Evolutionary conservation across 2,797 vertebrate species (phyloP).

Genomic region (Molossus molossus): DNA sequence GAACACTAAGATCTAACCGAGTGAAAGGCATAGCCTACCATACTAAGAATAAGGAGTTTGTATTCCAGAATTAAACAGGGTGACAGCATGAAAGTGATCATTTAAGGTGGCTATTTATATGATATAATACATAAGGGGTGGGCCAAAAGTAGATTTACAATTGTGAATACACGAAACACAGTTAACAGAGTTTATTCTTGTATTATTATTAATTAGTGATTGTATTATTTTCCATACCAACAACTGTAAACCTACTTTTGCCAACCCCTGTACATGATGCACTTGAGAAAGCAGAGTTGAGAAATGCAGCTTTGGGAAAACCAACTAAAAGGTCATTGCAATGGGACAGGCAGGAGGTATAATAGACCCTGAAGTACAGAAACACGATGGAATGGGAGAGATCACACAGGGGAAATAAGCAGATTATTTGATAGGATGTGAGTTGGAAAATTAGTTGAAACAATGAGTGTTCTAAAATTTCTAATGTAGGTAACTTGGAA

Average conservation of each 20-base stretch:
- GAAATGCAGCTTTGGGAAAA: background rate
- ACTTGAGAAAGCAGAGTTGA: background rate
- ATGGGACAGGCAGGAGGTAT: background rate
- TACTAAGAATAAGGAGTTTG: background rate
- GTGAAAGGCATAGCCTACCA: background rate
- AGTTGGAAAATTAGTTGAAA: background rate
- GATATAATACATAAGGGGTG: background rate
- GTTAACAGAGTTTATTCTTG: background rate
- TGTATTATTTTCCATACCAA: background rate
- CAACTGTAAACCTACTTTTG: background rate
- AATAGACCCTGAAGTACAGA: background rate
- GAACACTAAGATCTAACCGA: background rate
- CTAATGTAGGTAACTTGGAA: background rate
- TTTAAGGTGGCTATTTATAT: background rate
- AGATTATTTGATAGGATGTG: background rate
- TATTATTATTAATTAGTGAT: background rate
- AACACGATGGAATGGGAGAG: background rate
- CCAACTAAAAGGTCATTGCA: background rate
- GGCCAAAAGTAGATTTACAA: background rate
- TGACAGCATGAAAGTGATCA: background rate
- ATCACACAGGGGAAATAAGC: background rate
- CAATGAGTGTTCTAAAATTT: background rate
- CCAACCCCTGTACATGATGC: background rate
- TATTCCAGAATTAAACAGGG: constrained; percentile 4
- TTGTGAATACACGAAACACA: background rate